Percentiles rank a stretch among this genome's conserved stretches.
These are phyloP conservation scores for Philotrypesis tridentata DNA, from an alignment of 1,140 invertebrate species.

Conservation along the genomic window DNA sequence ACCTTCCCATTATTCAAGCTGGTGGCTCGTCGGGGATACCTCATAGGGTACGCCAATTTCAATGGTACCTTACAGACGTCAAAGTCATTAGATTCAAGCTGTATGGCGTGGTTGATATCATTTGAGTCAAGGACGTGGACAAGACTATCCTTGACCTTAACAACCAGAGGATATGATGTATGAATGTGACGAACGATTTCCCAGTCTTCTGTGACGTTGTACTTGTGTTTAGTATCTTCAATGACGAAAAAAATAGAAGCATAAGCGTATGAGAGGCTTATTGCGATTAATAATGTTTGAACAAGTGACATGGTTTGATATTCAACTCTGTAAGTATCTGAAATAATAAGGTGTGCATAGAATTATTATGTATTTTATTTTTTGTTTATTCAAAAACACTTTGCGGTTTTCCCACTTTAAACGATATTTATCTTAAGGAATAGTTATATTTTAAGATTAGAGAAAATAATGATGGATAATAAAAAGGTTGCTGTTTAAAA, in stretches of 20 bases:
- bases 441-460: too few relatives aligned
- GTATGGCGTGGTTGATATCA: neutral
- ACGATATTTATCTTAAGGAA: too few relatives aligned
- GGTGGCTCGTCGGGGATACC: neutral
- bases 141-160: neutral
- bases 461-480: too few relatives aligned
- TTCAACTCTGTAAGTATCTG: neutral
- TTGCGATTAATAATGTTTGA: neutral
- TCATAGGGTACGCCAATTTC: neutral
- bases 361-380: too few relatives aligned
- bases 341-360: neutral
- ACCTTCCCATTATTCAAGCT: slow-evolving; percentile 34
- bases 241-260: neutral
- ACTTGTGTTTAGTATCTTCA: neutral
- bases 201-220: slow-evolving; percentile 14
- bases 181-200: slow-evolving; percentile 17
- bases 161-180: neutral
- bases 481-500: too few relatives aligned
- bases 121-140: neutral
- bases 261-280: neutral
- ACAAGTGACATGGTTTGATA: neutral
- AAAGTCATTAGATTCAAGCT: neutral
- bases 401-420: too few relatives aligned
- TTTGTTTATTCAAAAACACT: too few relatives aligned
- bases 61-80: neutral